These are phyloP conservation scores for Stenopsyche tienmushanensis DNA, from an alignment of 1,140 invertebrate genomes.

Conservation along the genomic window DNA sequence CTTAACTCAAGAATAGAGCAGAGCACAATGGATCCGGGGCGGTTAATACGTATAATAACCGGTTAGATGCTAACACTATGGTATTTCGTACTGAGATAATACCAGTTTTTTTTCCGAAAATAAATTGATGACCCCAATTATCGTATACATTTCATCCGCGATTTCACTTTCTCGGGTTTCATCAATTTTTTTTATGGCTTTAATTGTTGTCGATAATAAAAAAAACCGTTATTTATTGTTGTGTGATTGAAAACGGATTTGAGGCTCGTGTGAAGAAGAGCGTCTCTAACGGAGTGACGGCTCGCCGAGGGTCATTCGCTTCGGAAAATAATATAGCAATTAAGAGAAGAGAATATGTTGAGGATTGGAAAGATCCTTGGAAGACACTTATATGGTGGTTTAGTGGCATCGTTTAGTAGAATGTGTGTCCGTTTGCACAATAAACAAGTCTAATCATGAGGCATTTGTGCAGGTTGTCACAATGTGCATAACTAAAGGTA, in stretches of 20 bases:
- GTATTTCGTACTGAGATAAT: conserved; percentile 3
- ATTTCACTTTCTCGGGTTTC: conserved; percentile 10
- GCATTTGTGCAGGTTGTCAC: conserved; percentile 24
- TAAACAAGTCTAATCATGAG: conserved; percentile 32
- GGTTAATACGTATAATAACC: conserved; percentile 19
- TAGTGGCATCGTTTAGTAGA: not conserved
- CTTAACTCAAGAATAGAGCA: not conserved
- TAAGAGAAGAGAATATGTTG: not conserved
- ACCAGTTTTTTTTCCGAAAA: not conserved
- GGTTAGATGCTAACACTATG: conserved; percentile 10
- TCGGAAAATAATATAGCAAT: too few species aligned
- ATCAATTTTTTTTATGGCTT: too few species aligned
- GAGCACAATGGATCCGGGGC: conserved; percentile 21
- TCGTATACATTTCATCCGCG: conserved; percentile 2
- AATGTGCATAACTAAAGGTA: conserved; percentile 7
- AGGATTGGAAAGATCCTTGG: not conserved
- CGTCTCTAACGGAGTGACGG: not conserved
- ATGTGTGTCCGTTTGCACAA: not conserved
- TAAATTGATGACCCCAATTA: conserved; percentile 7
- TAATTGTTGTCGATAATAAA: too few species aligned
- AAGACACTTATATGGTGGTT: not conserved
- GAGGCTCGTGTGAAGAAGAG: too few species aligned
- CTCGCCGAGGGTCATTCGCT: not conserved
- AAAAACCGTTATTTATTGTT: too few species aligned
- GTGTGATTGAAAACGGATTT: too few species aligned